These are phyloP conservation scores for Bellardia pandia DNA, from an alignment of 2,888 invertebrate species.

Conservation along the genomic window DNA sequence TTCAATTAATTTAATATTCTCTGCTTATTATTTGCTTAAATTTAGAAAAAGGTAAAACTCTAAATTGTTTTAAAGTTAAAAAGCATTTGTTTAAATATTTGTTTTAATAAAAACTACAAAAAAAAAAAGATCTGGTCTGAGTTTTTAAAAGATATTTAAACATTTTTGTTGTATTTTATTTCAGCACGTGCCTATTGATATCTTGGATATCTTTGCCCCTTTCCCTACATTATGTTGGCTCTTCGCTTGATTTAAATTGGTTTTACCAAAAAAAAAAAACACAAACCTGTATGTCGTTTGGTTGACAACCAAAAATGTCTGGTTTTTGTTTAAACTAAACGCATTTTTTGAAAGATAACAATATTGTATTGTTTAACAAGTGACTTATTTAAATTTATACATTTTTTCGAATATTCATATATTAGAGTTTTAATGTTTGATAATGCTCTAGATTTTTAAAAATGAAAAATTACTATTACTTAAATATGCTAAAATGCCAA, in stretches of 20 bases:
- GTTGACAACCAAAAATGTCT: constrained; percentile 7
- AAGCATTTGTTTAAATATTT: constrained; percentile 32
- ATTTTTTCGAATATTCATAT: too few species aligned
- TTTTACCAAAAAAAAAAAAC: constrained; percentile 19
- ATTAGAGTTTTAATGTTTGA: too few species aligned
- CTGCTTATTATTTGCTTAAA: not conserved
- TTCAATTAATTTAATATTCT: constrained; percentile 15
- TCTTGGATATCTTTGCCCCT: not conserved
- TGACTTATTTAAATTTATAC: not conserved
- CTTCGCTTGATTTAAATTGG: not conserved
- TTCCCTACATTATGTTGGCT: not conserved
- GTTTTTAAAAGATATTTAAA: constrained; percentile 18
- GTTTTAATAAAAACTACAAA: not conserved
- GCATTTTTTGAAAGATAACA: not conserved
- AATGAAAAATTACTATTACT: too few species aligned
- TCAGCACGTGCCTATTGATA: constrained; percentile 25
- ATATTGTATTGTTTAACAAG: not conserved
- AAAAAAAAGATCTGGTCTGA: not conserved
- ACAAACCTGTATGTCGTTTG: not conserved
- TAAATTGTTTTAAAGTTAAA: not conserved
- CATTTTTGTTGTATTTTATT: not conserved
- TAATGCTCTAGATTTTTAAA: too few species aligned
- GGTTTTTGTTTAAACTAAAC: not conserved
- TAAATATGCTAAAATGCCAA: too few species aligned
- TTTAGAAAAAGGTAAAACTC: not conserved